These are phyloP conservation scores for Matsumyia berberina DNA, from an alignment of 2,888 invertebrate genomes.

Conservation along the genomic window DNA sequence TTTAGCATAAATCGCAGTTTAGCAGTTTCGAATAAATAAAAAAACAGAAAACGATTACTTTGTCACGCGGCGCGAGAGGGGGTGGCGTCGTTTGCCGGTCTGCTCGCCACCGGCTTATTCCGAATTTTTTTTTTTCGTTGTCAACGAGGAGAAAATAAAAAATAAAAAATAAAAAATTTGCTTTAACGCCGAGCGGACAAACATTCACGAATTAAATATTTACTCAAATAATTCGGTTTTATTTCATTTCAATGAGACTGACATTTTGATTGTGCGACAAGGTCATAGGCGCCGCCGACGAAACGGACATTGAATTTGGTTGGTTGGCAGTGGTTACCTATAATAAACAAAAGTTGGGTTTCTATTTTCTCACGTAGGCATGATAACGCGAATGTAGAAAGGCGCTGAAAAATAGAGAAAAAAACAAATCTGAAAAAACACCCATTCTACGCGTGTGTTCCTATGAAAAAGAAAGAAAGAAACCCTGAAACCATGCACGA, in stretches of 20 bases:
- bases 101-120: not conserved
- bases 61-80: slow-evolving; percentile 13
- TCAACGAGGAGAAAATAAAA: slow-evolving; percentile 3
- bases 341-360: not conserved
- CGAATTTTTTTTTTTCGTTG: slow-evolving; percentile 11
- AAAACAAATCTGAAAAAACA: not conserved
- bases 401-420: not conserved
- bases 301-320: slow-evolving; percentile 16
- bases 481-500: too few species aligned
- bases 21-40: slow-evolving; percentile 36
- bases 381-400: slow-evolving; percentile 32
- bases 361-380: not conserved
- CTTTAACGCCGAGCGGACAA: slow-evolving; percentile 4
- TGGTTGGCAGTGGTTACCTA: slow-evolving; percentile 2
- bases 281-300: slow-evolving; percentile 39
- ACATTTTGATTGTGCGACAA: slow-evolving; percentile 65
- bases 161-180: not conserved
- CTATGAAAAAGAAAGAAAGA: slow-evolving; percentile 14
- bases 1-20: slow-evolving; percentile 60
- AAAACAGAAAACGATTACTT: not conserved
- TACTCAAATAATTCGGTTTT: slow-evolving; percentile 65
- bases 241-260: slow-evolving; percentile 71
- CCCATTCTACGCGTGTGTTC: slow-evolving; percentile 6
- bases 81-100: slow-evolving; percentile 16
- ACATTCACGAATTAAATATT: slow-evolving; percentile 70